These are phyloP conservation scores for Fragum fragum DNA, from an alignment of 2,888 invertebrate genomes.

Conservation along the genomic window DNA sequence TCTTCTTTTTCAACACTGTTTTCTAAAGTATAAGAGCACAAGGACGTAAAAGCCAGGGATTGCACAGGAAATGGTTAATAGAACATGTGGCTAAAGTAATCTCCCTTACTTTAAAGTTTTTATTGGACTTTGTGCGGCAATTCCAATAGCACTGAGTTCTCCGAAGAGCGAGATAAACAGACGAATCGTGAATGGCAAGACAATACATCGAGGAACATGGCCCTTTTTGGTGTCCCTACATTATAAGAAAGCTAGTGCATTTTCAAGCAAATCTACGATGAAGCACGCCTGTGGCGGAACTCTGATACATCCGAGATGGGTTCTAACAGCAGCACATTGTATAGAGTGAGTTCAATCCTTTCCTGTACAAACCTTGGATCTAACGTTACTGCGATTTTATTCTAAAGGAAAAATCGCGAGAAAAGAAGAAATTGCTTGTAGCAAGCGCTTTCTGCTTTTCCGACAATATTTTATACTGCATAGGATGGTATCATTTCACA, in stretches of 20 bases:
- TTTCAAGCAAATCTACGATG: conserved; percentile 65
- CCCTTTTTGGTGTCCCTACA: conserved; percentile 74
- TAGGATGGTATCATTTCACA: no score
- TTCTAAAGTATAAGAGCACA: no score
- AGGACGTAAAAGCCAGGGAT: no score
- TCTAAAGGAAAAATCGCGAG: no score
- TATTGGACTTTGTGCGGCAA: no score
- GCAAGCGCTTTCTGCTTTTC: not conserved
- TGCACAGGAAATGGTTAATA: no score
- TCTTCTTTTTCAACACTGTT: no score
- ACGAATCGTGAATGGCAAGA: conserved; percentile 66
- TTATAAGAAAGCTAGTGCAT: conserved; percentile 57
- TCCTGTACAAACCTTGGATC: not conserved
- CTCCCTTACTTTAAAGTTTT: no score
- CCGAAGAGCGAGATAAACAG: not conserved
- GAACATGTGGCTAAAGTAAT: no score
- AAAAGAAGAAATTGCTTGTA: not conserved
- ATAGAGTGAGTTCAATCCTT: conserved; percentile 64
- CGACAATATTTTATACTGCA: no score
- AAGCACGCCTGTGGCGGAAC: conserved; percentile 75
- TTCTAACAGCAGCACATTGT: conserved; percentile 79
- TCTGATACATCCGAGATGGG: conserved; percentile 73
- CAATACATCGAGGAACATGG: conserved; percentile 66
- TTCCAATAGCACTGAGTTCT: no score
- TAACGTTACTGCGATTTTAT: no score